Evolutionary conservation across 2,888 invertebrate species (phyloP).

Genomic region (Drosophila meridiana): DNA sequence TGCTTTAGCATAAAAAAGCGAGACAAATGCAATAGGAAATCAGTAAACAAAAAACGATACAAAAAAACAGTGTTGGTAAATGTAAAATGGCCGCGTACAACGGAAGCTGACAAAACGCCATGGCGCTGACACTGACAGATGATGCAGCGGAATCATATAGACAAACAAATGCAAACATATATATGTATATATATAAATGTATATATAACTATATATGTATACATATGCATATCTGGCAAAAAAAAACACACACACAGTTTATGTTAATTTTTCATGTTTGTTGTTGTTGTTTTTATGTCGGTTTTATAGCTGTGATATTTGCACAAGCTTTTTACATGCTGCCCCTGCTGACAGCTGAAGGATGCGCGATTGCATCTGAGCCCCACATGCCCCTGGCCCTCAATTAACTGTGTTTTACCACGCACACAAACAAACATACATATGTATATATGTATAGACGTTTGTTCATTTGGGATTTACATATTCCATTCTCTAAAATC

Average conservation of each 20-base stretch:
- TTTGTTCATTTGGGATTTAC: constrained; percentile 27
- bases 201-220: neutral
- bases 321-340: constrained; percentile 52
- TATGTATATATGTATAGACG: neutral
- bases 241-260: constrained; percentile 42
- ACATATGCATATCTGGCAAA: constrained; percentile 23
- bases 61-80: constrained; percentile 52
- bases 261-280: constrained; percentile 77
- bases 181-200: neutral
- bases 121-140: constrained; percentile 80
- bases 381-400: constrained; percentile 9
- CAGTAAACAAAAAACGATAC: constrained; percentile 12
- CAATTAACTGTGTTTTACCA: constrained; percentile 3
- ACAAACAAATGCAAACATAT: constrained; percentile 7
- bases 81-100: constrained; percentile 51
- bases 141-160: constrained; percentile 46
- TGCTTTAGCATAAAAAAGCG: constrained; percentile 12
- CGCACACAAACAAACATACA: neutral
- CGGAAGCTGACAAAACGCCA: constrained; percentile 81
- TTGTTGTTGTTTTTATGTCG: constrained; percentile 33
- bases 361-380: constrained; percentile 53
- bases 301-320: constrained; percentile 55
- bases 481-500: constrained; percentile 44
- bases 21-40: constrained; percentile 33
- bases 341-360: constrained; percentile 59